Evolutionary conservation across 2,797 vertebrate species (phyloP), one percentile per base, ranked within the genome.

Genomic region (Cuculus canorus): DNA sequence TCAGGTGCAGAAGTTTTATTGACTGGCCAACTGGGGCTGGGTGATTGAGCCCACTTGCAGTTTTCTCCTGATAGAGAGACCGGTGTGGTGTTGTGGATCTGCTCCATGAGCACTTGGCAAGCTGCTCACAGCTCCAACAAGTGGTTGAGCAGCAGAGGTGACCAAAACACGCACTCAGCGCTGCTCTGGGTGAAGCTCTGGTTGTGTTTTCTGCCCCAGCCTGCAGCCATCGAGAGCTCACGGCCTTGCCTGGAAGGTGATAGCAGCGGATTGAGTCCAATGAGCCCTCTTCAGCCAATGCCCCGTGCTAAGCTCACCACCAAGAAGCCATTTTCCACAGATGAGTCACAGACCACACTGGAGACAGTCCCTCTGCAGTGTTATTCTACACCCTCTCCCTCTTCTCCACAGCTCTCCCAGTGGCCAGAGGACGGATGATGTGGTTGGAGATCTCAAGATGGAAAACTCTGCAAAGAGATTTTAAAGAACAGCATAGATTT

Each of bases 401-500:
- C 82, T 65, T 39, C 82, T 88, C 60, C 93, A 66, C 22, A 73
- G 92, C 71, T 96, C 92, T 65, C 47, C 66, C 65, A 69, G 54
- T 27, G 95, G 92, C 91, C 88, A 88, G 68, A 83, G 80, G 57
- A 91, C 53, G 85, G 59, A 83, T 50, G 78, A 82, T 10, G 86
- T 1, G 68, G 83, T 41, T 91, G 52, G 66, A 91, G 83, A 57
- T 48, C 88, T 97, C 97, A 97, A 0, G 82, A 94, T 3, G 95
- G 86, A 77, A 71, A 95, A 84, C 50, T 96, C 97, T 98, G 32
- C 57, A 84, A 88, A 84, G 70, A 95, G 61, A 96, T 54, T 47
- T 52, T 39, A 64, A 59, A 13, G 15, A 54, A 16, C 8, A 3
- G 33, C 39, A 33, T 6, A 39, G 17, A 4, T 56, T 81, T 81